These are phyloP conservation scores for Drosophila funebris DNA, from an alignment of 1,140 invertebrate genomes.

Conservation along the genomic window DNA sequence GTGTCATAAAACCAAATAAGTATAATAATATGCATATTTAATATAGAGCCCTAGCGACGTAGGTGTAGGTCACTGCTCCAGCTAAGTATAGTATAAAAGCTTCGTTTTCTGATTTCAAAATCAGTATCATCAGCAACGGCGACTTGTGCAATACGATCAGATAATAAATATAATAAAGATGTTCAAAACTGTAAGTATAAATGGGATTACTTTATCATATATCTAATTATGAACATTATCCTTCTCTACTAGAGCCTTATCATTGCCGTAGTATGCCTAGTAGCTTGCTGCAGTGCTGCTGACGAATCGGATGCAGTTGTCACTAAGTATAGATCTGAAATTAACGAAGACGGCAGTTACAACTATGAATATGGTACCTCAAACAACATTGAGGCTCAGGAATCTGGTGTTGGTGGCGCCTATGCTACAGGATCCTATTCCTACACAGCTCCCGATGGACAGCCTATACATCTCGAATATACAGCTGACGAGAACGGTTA, in stretches of 20 bases:
- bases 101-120: constrained; percentile 41
- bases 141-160: constrained; percentile 3
- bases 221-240: neutral
- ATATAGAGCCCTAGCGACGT: constrained; percentile 23
- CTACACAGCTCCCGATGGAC: constrained; percentile 83
- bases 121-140: constrained; percentile 49
- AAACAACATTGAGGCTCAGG: constrained; percentile 86
- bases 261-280: constrained; percentile 43
- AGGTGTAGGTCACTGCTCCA: constrained; percentile 63
- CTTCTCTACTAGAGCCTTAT: constrained; percentile 39
- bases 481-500: constrained; percentile 92
- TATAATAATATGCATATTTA: constrained; percentile 47
- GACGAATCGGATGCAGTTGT: constrained; percentile 64
- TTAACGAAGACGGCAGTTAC: constrained; percentile 86
- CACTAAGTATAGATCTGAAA: constrained; percentile 84
- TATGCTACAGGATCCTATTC: constrained; percentile 57
- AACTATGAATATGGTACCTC: constrained; percentile 85
- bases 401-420: constrained; percentile 83
- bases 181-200: constrained; percentile 57
- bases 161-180: constrained; percentile 26
- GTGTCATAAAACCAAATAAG: constrained; percentile 31
- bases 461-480: constrained; percentile 85
- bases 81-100: constrained; percentile 55
- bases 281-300: constrained; percentile 41
- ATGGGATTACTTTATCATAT: neutral